A percentile compares a stretch with the other conserved stretches of the same genome.
These are phyloP conservation scores for Latrodectus geometricus DNA, from an alignment of 1,140 invertebrate genomes.

Conservation along the genomic window DNA sequence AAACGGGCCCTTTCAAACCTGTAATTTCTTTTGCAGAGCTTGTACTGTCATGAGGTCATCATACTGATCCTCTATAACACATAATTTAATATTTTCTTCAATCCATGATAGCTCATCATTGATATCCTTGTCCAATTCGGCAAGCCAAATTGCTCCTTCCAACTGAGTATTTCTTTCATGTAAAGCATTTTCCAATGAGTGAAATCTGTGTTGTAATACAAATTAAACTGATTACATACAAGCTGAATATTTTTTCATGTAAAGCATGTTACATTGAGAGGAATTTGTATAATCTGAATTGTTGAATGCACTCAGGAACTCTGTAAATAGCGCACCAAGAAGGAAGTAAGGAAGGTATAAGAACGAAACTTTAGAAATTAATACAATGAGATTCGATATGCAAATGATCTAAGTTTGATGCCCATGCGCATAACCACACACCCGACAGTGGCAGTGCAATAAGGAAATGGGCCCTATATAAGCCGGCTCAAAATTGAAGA, in stretches of 20 bases:
- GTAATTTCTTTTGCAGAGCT: slow-evolving; percentile 95
- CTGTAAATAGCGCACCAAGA: too few species aligned
- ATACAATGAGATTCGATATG: too few species aligned
- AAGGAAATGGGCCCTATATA: too few species aligned
- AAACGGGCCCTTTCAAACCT: slow-evolving; percentile 66
- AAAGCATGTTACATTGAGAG: slow-evolving; percentile 84
- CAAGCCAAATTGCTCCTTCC: slow-evolving; percentile 84
- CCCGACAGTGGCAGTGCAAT: too few species aligned
- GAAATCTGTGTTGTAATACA: slow-evolving; percentile 72
- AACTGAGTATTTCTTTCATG: slow-evolving; percentile 88
- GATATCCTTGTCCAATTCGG: slow-evolving; percentile 86
- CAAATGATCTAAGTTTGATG: too few species aligned
- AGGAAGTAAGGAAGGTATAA: too few species aligned
- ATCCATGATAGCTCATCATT: slow-evolving; percentile 89
- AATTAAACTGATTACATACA: slow-evolving; percentile 74
- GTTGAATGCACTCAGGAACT: background rate
- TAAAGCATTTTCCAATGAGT: slow-evolving; percentile 83
- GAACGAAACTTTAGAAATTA: too few species aligned
- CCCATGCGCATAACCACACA: too few species aligned
- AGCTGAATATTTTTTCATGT: slow-evolving; percentile 87
- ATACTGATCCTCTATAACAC: slow-evolving; percentile 81
- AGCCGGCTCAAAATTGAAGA: too few species aligned
- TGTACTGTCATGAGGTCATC: slow-evolving; percentile 90
- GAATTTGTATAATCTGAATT: too few species aligned
- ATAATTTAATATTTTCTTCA: slow-evolving; percentile 85